Evolutionary conservation across 2,113 vertebrate species (phyloP), one percentile per base, ranked within the genome.

Genomic region (Camelus dromedarius): DNA sequence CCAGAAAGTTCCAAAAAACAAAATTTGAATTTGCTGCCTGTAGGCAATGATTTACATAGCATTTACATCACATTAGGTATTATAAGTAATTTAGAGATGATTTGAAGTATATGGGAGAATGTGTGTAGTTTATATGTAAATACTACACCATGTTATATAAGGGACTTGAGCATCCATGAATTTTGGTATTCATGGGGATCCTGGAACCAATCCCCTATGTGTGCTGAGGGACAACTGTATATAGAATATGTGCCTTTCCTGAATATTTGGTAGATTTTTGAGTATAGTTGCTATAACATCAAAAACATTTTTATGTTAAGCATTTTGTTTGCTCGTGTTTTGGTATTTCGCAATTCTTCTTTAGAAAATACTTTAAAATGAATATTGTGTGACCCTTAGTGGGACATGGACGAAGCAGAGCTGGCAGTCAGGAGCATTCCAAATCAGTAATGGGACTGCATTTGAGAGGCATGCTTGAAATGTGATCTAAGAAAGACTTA

Each of bases 221-320:
- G 15, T 56, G 3, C 7, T 79, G 76, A 80, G 76, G 52, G 76
- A 79, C 52, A 56, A 3, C 22, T 56, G 52, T 64, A 12, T 42
- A 19, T 85, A n/a, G n/a, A 66, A 50, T 64, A 5, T 72, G 6
- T 92, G 32, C 20, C 16, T 80, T 48, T 48, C 13, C 80, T 89
- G 42, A 60, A 18, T 89, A 67, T 62, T 83, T 50, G 93, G 3
- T 70, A 77, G 42, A 64, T 89, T 91, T 91, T 73, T 91, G 85
- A 76, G 28, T 72, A 54, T 12, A 60, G 26, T 20, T 95, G n/a
- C 54, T 70, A 12, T 62, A 50, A 32, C 89, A 56, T 8, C 81
- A 28, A 66, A 38, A 52, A 24, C 67, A 62, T 75, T 56, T 84
- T 67, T n/a, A 32, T 26, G 2, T 87, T 89, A 28, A 83, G 32